Evolutionary conservation across 1,140 invertebrate species (phyloP).

Genomic region (Nomia melanderi): DNA sequence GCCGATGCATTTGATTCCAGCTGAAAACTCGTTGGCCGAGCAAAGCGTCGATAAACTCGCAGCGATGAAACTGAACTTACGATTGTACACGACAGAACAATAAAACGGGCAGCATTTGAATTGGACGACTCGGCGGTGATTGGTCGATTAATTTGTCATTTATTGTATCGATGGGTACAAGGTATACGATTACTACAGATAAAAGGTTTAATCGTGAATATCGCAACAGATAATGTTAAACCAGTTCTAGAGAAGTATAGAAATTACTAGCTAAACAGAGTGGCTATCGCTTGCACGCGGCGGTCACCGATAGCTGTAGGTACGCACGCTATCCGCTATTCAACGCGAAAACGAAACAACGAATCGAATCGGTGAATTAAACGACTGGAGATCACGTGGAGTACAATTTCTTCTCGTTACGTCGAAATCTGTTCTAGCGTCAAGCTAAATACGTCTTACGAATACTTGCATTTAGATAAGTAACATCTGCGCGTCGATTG

Average conservation of each 20-base stretch:
- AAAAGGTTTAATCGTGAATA: constrained; percentile 18
- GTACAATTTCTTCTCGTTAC: constrained; percentile 26
- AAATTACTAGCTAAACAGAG: constrained; percentile 1
- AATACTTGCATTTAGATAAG: constrained; percentile 12
- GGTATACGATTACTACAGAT: constrained; percentile 43
- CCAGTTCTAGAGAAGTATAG: neutral
- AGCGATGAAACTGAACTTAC: neutral
- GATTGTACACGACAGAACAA: neutral
- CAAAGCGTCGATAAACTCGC: constrained; percentile 30
- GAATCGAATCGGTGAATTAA: neutral
- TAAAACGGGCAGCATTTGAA: neutral
- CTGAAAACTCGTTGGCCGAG: constrained; percentile 58
- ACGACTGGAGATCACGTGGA: neutral
- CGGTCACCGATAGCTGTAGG: neutral
- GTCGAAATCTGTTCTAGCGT: constrained; percentile 8
- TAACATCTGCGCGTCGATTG: neutral
- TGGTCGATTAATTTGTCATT: constrained; percentile 34
- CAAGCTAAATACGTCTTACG: constrained; percentile 21
- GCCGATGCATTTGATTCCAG: constrained; percentile 38
- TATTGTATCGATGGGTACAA: constrained; percentile 45
- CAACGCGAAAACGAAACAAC: neutral
- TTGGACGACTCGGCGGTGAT: neutral
- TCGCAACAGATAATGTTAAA: neutral
- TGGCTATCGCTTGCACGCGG: neutral
- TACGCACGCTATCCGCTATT: neutral